phyloP scores from a whole-genome alignment of 2,113 vertebrate genomes.

The Aldabrachelys gigantea region DNA sequence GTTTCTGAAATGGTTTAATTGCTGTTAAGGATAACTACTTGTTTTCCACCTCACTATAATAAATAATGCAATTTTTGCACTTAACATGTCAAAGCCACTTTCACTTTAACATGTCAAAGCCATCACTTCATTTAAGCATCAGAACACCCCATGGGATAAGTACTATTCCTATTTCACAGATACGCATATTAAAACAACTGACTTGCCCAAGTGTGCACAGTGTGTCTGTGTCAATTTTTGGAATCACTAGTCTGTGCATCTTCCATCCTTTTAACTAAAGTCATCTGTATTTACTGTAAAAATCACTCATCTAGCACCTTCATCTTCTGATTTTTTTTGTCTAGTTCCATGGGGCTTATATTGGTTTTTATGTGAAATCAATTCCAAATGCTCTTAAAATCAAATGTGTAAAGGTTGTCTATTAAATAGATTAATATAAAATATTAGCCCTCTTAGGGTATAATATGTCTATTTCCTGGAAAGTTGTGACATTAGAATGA shows the following conservation, averaged over 20 bases:
- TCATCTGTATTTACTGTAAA: background rate
- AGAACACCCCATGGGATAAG: background rate
- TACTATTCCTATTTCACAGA: background rate
- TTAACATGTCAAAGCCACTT: background rate
- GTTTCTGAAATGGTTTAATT: background rate
- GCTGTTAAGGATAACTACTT: background rate
- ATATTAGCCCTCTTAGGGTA: background rate
- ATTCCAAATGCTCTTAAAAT: background rate
- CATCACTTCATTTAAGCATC: background rate
- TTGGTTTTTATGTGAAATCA: background rate
- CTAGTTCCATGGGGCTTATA: background rate
- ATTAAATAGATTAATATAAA: background rate
- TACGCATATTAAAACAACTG: background rate
- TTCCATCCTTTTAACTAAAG: background rate
- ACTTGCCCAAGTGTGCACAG: background rate
- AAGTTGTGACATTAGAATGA: background rate
- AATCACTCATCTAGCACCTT: fast-evolving
- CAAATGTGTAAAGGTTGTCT: background rate
- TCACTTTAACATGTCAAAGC: background rate
- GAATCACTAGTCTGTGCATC: background rate
- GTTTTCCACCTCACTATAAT: background rate
- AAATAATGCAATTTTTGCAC: background rate
- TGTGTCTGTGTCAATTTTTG: background rate
- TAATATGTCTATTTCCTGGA: background rate
- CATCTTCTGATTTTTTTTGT: background rate